phyloP scores from a whole-genome alignment of 2,888 invertebrate species.

The Prenolepis imparis region DNA sequence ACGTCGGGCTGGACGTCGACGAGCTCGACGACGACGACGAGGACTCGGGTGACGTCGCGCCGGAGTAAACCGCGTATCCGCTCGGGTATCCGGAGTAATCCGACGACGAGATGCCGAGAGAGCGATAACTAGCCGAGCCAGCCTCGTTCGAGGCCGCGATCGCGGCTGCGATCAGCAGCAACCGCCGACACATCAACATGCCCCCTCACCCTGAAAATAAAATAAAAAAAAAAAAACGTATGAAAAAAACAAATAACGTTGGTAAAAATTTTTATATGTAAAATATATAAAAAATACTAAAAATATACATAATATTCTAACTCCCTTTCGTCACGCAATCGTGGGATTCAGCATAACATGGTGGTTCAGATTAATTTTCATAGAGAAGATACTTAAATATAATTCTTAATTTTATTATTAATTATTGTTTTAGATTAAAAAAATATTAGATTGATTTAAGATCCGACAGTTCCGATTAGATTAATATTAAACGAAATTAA shows the following conservation, averaged over 20 bases:
- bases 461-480: background rate
- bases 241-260: background rate
- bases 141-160: conserved; percentile 83
- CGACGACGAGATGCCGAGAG: conserved; percentile 71
- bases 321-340: background rate
- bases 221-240: no score
- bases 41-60: conserved; percentile 70
- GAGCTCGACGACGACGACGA: conserved; percentile 65
- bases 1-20: conserved; percentile 58
- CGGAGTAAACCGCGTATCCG: conserved; percentile 70
- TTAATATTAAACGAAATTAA: conserved; percentile 14
- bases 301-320: background rate
- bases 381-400: background rate
- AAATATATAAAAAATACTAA: background rate
- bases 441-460: background rate
- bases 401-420: background rate
- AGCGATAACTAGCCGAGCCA: conserved; percentile 80
- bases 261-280: background rate
- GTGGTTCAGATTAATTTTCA: background rate
- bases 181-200: conserved; percentile 85
- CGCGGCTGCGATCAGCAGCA: conserved; percentile 86
- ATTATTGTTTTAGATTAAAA: background rate
- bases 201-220: conserved; percentile 82
- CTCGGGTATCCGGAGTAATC: conserved; percentile 75
- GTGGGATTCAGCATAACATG: background rate